phyloP scores from a whole-genome alignment of 1,140 invertebrate species.

The Drosophila guanche region DNA sequence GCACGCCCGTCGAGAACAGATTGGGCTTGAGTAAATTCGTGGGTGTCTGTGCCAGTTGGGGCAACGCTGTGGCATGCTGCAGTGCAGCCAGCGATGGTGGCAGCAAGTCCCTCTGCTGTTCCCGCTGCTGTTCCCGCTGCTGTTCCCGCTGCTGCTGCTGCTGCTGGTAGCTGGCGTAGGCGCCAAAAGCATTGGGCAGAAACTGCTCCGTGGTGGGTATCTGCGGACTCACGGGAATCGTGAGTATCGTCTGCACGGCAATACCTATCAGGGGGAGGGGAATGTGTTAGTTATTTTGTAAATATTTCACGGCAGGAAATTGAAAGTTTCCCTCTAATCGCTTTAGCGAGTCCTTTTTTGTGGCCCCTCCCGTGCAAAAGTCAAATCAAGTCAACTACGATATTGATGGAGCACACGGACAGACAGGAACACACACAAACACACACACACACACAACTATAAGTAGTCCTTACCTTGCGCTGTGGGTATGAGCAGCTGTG shows the following conservation, averaged over 20 bases:
- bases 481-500: constrained; percentile 96
- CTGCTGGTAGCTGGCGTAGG: constrained; percentile 71
- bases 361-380: constrained; percentile 25
- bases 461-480: constrained; percentile 90
- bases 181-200: constrained; percentile 78
- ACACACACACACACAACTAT: constrained; percentile 10
- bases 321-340: constrained; percentile 71
- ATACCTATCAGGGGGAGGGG: constrained; percentile 86
- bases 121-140: constrained; percentile 33
- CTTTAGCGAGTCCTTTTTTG: constrained; percentile 49
- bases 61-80: constrained; percentile 67
- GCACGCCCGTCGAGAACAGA: constrained; percentile 80
- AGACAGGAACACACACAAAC: not conserved
- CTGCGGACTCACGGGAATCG: constrained; percentile 94
- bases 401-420: constrained; percentile 55
- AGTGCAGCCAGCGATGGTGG: constrained; percentile 61
- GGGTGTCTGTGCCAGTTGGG: constrained; percentile 72
- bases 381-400: constrained; percentile 73
- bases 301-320: constrained; percentile 52
- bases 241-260: constrained; percentile 96
- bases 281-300: not conserved
- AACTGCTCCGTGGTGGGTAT: constrained; percentile 88
- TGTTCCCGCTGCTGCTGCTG: constrained; percentile 65
- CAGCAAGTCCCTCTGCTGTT: constrained; percentile 55
- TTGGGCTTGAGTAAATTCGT: constrained; percentile 83